These are phyloP conservation scores for Enteromius argenteus DNA, from an alignment of 2,797 vertebrate genomes.

Conservation along the genomic window DNA sequence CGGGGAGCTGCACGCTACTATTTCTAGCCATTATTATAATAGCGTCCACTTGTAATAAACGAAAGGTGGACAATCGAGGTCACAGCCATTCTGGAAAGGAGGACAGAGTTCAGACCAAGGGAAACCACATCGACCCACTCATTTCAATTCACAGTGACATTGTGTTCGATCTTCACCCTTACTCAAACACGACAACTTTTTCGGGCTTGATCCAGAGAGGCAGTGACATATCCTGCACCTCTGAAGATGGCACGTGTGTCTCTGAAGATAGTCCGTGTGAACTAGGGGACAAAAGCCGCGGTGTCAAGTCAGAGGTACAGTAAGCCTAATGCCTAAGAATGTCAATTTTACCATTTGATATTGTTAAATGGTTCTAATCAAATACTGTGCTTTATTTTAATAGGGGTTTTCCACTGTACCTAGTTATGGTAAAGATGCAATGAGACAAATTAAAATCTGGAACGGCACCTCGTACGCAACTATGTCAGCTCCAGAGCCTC, in stretches of 20 bases:
- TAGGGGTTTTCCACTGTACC: conserved; percentile 88
- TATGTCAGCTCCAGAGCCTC: conserved; percentile 89
- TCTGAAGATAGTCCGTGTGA: conserved; percentile 87
- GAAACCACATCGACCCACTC: conserved; percentile 81
- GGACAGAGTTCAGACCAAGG: conserved; percentile 84
- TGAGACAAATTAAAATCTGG: conserved; percentile 91
- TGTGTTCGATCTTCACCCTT: conserved; percentile 87
- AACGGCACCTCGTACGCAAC: conserved; percentile 95
- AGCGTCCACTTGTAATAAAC: conserved; percentile 92
- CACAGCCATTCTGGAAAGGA: conserved; percentile 81
- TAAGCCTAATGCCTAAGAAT: conserved; percentile 68
- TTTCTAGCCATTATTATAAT: conserved; percentile 96
- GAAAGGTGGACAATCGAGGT: conserved; percentile 83
- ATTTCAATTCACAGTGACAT: conserved; percentile 77
- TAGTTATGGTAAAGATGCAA: conserved; percentile 85
- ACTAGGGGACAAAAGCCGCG: conserved; percentile 85
- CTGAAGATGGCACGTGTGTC: conserved; percentile 84
- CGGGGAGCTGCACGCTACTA: conserved; percentile 94
- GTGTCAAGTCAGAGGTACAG: conserved; percentile 81
- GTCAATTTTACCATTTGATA: not conserved
- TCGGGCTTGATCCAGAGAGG: conserved; percentile 80
- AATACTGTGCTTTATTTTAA: conserved; percentile 39
- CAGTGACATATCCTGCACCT: conserved; percentile 83
- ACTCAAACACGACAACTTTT: conserved; percentile 86
- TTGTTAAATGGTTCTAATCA: not conserved